Percentiles rank a stretch among this genome's conserved stretches.
Conservation (phyloP, 2,888 invertebrate species). For the Nephrotoma flavescens region DNA sequence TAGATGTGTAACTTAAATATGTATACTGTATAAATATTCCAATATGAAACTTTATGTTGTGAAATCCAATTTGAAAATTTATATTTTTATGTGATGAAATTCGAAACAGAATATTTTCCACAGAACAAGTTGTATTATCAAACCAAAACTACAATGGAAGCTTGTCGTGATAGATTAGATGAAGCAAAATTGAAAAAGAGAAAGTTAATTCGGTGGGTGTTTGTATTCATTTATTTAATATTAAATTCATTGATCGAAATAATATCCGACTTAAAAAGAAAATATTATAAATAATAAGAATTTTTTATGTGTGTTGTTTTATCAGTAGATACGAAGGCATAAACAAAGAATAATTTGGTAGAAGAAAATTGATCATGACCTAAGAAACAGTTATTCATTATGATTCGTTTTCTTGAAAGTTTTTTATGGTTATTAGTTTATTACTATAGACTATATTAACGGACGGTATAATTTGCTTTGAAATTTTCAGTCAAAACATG, state of each 20-base stretch:
- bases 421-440: not conserved
- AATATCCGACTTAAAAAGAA: not conserved
- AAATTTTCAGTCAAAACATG: too few species aligned
- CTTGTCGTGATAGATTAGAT: not conserved
- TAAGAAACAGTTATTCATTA: not conserved
- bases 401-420: not conserved
- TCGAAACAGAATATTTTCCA: not conserved
- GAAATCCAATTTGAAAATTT: not conserved
- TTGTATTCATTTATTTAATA: not conserved
- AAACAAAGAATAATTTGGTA: not conserved
- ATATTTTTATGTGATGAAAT: not conserved
- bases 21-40: too few species aligned
- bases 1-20: too few species aligned
- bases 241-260: not conserved
- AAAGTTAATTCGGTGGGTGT: not conserved
- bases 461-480: too few species aligned
- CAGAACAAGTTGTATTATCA: not conserved
- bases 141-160: not conserved
- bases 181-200: not conserved
- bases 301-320: not conserved
- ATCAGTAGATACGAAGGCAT: not conserved
- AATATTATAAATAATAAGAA: not conserved
- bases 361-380: not conserved
- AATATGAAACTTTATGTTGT: not conserved
- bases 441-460: not conserved